These are phyloP conservation scores for Diaprepes abbreviatus DNA, from an alignment of 2,888 invertebrate species.

Conservation along the genomic window DNA sequence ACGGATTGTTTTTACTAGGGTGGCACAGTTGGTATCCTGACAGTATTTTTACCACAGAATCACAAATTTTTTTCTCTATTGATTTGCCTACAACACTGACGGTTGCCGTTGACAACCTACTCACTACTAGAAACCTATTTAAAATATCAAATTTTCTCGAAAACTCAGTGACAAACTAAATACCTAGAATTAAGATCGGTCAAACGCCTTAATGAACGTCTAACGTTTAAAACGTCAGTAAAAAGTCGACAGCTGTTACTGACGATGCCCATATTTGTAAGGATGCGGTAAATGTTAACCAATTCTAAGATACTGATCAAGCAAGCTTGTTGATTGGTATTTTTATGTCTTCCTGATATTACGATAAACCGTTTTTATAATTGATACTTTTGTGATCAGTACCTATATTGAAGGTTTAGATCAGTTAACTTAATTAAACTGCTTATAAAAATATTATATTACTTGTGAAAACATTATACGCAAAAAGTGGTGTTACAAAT, in stretches of 20 bases:
- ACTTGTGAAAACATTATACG: too few species aligned
- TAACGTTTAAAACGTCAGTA: not conserved
- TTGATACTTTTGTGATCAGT: not conserved
- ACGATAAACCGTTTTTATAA: not conserved
- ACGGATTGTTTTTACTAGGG: too few species aligned
- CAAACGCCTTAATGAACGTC: not conserved
- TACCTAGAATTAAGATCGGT: not conserved
- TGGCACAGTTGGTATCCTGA: too few species aligned
- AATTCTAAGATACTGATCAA: not conserved
- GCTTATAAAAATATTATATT: too few species aligned
- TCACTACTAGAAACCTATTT: too few species aligned
- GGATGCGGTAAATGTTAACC: slow-evolving; percentile 7
- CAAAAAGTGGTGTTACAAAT: too few species aligned
- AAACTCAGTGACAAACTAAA: not conserved
- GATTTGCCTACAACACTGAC: too few species aligned
- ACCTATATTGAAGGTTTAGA: not conserved
- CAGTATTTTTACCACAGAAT: too few species aligned
- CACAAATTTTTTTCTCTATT: too few species aligned
- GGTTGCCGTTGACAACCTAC: too few species aligned
- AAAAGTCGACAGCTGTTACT: slow-evolving; percentile 1
- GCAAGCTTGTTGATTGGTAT: not conserved
- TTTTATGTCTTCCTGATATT: slow-evolving; percentile 11
- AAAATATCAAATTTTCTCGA: not conserved
- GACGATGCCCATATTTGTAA: not conserved
- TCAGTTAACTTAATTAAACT: too few species aligned